These are phyloP conservation scores for Fregetta grallaria DNA, from an alignment of 2,113 vertebrate species.

Conservation along the genomic window DNA sequence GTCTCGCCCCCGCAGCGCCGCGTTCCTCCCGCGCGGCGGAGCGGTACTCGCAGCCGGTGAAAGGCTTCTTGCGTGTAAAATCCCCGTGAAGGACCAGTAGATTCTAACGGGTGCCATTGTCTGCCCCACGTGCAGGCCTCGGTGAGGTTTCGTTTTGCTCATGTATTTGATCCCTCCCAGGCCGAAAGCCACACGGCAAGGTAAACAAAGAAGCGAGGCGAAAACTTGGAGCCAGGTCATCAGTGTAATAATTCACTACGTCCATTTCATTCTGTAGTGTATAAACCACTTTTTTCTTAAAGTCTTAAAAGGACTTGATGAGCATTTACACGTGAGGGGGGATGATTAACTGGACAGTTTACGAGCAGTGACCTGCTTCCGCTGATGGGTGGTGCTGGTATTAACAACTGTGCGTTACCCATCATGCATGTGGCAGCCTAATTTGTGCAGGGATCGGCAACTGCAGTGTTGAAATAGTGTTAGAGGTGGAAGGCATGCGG, in stretches of 20 bases:
- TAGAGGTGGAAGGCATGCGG: neutral
- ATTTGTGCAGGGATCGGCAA: slow-evolving; percentile 9
- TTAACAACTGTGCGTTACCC: neutral
- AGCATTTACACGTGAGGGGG: neutral
- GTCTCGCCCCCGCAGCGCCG: neutral
- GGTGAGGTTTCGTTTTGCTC: neutral
- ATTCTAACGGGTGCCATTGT: neutral
- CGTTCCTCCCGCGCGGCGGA: neutral
- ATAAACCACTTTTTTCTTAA: neutral
- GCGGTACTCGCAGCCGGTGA: neutral
- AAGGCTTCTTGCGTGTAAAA: neutral
- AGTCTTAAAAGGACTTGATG: neutral
- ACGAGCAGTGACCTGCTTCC: slow-evolving; percentile 1
- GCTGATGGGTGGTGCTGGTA: slow-evolving; percentile 49
- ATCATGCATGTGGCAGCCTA: neutral
- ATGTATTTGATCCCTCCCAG: rapidly evolving
- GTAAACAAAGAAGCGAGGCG: neutral
- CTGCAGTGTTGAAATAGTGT: neutral
- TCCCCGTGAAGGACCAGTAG: neutral
- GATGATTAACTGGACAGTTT: slow-evolving; percentile 2
- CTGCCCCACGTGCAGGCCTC: neutral
- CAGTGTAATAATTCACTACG: rapidly evolving
- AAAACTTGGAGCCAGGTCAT: neutral
- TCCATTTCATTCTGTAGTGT: neutral
- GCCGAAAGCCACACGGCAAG: neutral